phyloP scores from a whole-genome alignment of 2,113 vertebrate species.

The Neolamprologus hecqui region DNA sequence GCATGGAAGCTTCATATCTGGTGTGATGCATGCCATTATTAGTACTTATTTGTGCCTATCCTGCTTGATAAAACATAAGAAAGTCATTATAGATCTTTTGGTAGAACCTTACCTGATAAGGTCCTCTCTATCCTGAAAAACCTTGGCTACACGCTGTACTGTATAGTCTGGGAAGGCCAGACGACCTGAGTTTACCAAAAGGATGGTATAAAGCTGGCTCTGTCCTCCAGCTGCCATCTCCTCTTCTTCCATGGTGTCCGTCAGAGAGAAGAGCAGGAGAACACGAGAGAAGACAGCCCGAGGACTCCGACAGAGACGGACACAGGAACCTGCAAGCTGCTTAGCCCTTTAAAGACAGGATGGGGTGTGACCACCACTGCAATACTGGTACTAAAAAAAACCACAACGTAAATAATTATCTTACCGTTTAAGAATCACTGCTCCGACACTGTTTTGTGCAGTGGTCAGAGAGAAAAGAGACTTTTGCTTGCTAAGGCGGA shows the following conservation, averaged over 20 bases:
- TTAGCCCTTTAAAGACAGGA: conserved; percentile 74
- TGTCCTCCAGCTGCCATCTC: conserved; percentile 83
- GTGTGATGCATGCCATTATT: not conserved
- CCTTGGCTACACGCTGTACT: conserved; percentile 67
- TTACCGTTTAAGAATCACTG: conserved; percentile 87
- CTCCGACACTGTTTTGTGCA: conserved; percentile 62
- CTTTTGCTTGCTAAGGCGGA: conserved; percentile 80
- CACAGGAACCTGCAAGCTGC: conserved; percentile 73
- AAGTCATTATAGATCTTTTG: not conserved
- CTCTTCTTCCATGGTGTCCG: conserved; percentile 84
- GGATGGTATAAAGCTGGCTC: conserved; percentile 80
- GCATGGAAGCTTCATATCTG: conserved; percentile 81
- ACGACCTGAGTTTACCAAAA: conserved; percentile 83
- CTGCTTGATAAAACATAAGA: not conserved
- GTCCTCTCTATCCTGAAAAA: conserved; percentile 88
- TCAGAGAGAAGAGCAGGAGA: conserved; percentile 85
- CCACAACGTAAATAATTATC: not conserved
- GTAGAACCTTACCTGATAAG: conserved; percentile 76
- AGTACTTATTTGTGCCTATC: not conserved
- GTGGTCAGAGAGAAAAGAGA: conserved; percentile 73
- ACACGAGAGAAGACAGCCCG: conserved; percentile 83
- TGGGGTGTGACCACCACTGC: not conserved
- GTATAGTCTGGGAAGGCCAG: conserved; percentile 82
- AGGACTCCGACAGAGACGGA: conserved; percentile 72
- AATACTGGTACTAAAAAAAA: not conserved